Percentiles rank a stretch among this genome's conserved stretches.
Conservation (phyloP, 2,113 vertebrate genomes). For the Coreoperca whiteheadi region DNA sequence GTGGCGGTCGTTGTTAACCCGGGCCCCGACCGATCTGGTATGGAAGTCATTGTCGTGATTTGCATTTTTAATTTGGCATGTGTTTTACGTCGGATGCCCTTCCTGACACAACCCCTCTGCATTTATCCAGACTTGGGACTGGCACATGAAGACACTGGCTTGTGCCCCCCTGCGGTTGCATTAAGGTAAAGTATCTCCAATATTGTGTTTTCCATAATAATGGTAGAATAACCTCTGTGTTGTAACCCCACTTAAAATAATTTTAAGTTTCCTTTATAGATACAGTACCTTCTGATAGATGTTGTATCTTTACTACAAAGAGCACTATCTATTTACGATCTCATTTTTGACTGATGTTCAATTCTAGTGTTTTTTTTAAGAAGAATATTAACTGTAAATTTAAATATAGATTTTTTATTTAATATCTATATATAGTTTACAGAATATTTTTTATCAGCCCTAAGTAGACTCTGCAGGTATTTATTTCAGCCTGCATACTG, state of each 20-base stretch:
- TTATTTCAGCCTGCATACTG: neutral
- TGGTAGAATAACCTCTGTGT: neutral
- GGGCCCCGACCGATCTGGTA: too few species aligned
- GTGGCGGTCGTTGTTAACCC: too few species aligned
- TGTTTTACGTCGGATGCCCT: too few species aligned
- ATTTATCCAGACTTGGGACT: too few species aligned
- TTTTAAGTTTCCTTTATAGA: neutral
- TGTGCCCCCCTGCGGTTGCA: too few species aligned
- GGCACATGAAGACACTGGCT: too few species aligned
- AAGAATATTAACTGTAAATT: too few species aligned
- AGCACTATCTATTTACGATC: neutral
- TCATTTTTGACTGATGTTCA: neutral
- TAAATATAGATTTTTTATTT: neutral
- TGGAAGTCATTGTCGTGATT: too few species aligned
- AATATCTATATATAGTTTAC: neutral
- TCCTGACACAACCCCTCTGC: too few species aligned
- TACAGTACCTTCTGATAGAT: neutral
- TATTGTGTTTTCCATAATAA: neutral
- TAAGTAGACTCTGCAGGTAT: neutral
- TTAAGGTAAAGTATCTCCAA: too few species aligned
- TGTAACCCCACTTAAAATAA: neutral
- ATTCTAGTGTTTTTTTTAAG: neutral
- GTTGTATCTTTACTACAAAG: neutral
- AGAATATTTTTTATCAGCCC: neutral
- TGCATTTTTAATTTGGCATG: too few species aligned